Conservation (phyloP, 2,888 invertebrate species). For the Acleris holmiana region DNA sequence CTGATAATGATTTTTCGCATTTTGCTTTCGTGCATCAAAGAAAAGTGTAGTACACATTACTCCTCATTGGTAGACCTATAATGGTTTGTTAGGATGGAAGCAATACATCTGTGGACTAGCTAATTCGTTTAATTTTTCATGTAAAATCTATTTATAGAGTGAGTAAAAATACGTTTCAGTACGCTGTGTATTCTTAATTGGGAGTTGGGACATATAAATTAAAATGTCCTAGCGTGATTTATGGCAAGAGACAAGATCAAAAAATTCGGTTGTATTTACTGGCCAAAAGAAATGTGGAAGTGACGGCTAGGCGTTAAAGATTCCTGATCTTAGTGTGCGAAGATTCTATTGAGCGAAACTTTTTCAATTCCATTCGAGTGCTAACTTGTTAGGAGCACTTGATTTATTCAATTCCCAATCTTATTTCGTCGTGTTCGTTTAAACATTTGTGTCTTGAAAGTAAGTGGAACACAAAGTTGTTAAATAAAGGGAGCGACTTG, state of each 20-base stretch:
- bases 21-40: background rate
- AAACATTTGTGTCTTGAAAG: constrained; percentile 22
- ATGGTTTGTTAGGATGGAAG: too few species aligned
- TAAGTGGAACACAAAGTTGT: constrained; percentile 22
- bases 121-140: too few species aligned
- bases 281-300: background rate
- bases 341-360: constrained; percentile 14
- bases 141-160: too few species aligned
- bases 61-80: too few species aligned
- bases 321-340: constrained; percentile 10
- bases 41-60: background rate
- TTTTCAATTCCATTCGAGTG: constrained; percentile 29
- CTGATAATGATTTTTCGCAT: background rate
- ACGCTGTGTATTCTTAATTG: too few species aligned
- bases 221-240: too few species aligned
- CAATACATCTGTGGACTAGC: too few species aligned
- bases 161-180: too few species aligned
- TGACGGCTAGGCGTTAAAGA: too few species aligned
- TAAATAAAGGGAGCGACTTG: constrained; percentile 13
- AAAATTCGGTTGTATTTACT: too few species aligned
- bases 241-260: too few species aligned
- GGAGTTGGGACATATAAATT: too few species aligned
- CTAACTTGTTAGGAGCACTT: constrained; percentile 22
- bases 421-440: constrained; percentile 26
- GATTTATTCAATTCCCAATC: constrained; percentile 30